Percentiles rank a stretch among this genome's conserved stretches.
phyloP scores from a whole-genome alignment of 2,113 vertebrate genomes.

The Tachysurus fulvidraco region DNA sequence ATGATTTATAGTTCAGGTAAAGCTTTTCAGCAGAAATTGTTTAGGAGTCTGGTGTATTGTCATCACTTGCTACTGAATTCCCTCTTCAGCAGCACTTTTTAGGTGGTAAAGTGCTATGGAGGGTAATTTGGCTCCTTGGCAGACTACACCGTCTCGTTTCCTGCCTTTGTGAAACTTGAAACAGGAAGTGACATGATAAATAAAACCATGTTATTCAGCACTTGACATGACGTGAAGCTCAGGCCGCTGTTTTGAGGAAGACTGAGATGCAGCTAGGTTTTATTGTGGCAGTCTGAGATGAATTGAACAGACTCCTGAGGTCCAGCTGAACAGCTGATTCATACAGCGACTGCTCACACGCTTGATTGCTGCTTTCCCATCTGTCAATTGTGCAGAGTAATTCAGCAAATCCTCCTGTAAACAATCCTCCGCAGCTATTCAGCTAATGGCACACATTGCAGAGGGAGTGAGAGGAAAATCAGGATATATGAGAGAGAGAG shows the following conservation, averaged over 20 bases:
- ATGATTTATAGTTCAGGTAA: not conserved
- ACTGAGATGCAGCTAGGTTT: not conserved
- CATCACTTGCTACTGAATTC: not conserved
- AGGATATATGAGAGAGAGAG: too few species aligned
- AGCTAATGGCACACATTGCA: conserved; percentile 22
- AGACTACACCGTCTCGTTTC: not conserved
- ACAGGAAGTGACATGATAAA: conserved; percentile 1
- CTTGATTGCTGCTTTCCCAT: conserved; percentile 21
- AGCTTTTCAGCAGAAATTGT: not conserved
- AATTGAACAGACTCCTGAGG: not conserved
- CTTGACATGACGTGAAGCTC: not conserved
- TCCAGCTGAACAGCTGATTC: conserved; percentile 14
- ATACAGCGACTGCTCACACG: conserved; percentile 3
- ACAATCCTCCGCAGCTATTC: conserved; percentile 36
- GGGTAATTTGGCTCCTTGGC: not conserved
- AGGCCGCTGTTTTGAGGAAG: too few species aligned
- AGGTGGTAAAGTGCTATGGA: not conserved
- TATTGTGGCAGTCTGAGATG: not conserved
- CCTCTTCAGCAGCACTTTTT: not conserved
- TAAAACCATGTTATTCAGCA: not conserved
- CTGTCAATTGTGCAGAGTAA: conserved; percentile 29
- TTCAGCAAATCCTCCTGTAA: conserved; percentile 38
- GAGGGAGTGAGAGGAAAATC: not conserved
- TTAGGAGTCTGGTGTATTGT: not conserved
- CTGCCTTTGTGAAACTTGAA: not conserved